Base-by-base conservation (phyloP, 1,140 invertebrate genomes). In the Zaprionus kolodkinae region DNA sequence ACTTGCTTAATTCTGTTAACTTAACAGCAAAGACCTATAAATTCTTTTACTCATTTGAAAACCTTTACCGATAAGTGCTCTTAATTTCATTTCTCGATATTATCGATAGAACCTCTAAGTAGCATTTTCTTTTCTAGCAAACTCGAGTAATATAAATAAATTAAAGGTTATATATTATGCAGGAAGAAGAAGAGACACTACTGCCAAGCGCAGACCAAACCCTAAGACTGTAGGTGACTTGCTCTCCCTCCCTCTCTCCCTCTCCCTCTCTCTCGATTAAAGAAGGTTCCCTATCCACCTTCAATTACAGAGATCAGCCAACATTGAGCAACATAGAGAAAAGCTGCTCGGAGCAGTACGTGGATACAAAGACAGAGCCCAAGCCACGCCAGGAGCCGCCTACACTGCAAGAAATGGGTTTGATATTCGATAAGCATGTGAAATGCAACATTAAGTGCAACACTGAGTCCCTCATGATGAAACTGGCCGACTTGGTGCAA, bases 341-440 rank as follows among this genome's bases (percentile, higher is more conserved):
- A 0, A 12, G 21, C 27, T 69, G 61, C 30, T 7, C 25, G 0
- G 5, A 33, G 6, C 3, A 9, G 1, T 0, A 3, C 10, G n/a
- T 11, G 0, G 10, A 25, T 10, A 1, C 10, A 1, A 25, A 21
- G 0, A 2, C 15, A 0, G 4, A 11, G 3, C 3, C 27, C 27
- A 12, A 25, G 3, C 2, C 5, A 0, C 10, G 10, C 13, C 9
- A 70, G 0, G 21, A 61, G 3, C 43, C 50, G 0, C 17, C 6
- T 3, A 15, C 48, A 6, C 33, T 81, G 0, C 7, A 38, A 15
- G 27, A 71, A 6, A 80, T 82, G 64, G 75, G 78, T 4, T 66
- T 62, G 2, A 0, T 45, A 2, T 62, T 13, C 2, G 55, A 68
- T 1, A n/a, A 33, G 5, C 9, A 13, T 0, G 7, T 72, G 0